phyloP scores from a whole-genome alignment of 2,888 invertebrate species.

The Morpho helenor region DNA sequence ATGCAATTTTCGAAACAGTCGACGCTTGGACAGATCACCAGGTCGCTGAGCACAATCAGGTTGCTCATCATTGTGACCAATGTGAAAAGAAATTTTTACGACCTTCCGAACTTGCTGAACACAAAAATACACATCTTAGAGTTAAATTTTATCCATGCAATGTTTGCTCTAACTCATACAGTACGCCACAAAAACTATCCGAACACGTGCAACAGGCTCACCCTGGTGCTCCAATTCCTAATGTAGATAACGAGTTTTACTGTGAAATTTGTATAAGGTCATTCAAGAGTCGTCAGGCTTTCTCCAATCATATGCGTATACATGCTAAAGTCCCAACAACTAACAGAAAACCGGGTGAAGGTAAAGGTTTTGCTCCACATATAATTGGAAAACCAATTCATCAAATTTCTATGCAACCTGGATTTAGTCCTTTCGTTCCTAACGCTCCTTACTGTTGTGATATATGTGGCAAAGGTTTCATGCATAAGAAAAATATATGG shows the following conservation, averaged over 20 bases:
- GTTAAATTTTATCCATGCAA: conserved; percentile 82
- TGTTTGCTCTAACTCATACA: conserved; percentile 78
- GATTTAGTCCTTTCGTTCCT: conserved; percentile 59
- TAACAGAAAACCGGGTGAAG: conserved; percentile 63
- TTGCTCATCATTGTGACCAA: conserved; percentile 79
- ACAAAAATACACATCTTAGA: conserved; percentile 82
- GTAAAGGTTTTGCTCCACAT: conserved; percentile 61
- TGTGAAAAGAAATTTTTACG: conserved; percentile 81
- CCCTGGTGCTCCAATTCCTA: conserved; percentile 50
- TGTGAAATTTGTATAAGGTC: conserved; percentile 80
- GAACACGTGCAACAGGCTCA: conserved; percentile 77
- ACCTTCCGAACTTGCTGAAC: conserved; percentile 81
- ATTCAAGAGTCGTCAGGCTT: conserved; percentile 79
- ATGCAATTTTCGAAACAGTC: conserved; percentile 76
- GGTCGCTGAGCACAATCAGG: conserved; percentile 74
- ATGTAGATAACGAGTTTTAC: conserved; percentile 60
- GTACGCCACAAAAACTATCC: conserved; percentile 80
- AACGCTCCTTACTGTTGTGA: conserved; percentile 80
- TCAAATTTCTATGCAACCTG: conserved; percentile 55
- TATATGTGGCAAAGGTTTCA: conserved; percentile 81
- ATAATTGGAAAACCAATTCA: conserved; percentile 67
- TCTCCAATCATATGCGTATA: conserved; percentile 76
- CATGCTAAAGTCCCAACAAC: conserved; percentile 74
- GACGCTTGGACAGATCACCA: conserved; percentile 80
- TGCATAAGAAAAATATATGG: conserved; percentile 78